These are phyloP conservation scores for Amphipyra tragopoginis DNA, from an alignment of 2,888 invertebrate species.

Conservation along the genomic window DNA sequence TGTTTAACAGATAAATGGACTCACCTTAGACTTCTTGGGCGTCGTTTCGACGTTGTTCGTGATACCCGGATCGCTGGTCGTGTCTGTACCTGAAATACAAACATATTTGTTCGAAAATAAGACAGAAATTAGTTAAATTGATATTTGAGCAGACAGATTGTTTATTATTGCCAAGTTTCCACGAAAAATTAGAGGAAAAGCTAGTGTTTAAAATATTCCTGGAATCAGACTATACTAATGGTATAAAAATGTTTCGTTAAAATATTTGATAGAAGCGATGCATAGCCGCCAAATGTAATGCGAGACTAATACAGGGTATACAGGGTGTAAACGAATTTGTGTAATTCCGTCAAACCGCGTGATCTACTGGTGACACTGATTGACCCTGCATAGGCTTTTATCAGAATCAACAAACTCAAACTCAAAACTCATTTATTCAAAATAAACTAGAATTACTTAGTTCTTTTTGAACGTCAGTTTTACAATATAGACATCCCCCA, in stretches of 20 bases:
- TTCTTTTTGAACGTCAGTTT: no score
- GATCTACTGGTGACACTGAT: no score
- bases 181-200: slow-evolving; percentile 5
- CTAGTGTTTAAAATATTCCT: slow-evolving; percentile 24
- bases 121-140: neutral
- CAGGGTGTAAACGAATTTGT: no score
- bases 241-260: neutral
- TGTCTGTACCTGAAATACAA: slow-evolving; percentile 82
- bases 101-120: slow-evolving; percentile 3
- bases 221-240: slow-evolving; percentile 5
- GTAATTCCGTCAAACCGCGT: no score
- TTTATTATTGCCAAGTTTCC: slow-evolving; percentile 25
- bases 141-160: slow-evolving; percentile 12
- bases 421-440: no score
- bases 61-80: slow-evolving; percentile 84
- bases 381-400: no score
- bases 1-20: slow-evolving; percentile 38
- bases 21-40: slow-evolving; percentile 86
- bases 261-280: neutral
- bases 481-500: no score
- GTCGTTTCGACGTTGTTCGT: slow-evolving; percentile 86
- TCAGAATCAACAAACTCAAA: no score
- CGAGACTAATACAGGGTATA: no score
- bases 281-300: no score
- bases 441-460: no score